Evolutionary conservation across 2,888 invertebrate genomes (phyloP).

Genomic region (Zygaena filipendulae): DNA sequence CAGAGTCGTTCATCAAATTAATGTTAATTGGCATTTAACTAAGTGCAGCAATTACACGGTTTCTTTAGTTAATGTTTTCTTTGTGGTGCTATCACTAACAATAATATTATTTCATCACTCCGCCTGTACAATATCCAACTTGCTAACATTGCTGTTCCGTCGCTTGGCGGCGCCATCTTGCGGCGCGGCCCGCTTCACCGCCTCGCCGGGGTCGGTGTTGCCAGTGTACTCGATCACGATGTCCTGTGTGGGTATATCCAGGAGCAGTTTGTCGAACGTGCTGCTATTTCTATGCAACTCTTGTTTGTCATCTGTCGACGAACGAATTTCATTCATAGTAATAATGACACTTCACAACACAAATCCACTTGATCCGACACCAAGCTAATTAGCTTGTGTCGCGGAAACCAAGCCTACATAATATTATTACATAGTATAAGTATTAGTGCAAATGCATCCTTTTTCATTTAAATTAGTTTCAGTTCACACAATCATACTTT

Average conservation of each 20-base stretch:
- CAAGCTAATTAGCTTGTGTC: background rate
- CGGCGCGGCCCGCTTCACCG: constrained; percentile 34
- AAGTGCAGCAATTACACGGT: too few species aligned
- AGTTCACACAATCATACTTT: too few species aligned
- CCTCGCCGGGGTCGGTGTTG: constrained; percentile 19
- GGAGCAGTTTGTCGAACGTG: constrained; percentile 36
- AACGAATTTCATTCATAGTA: constrained; percentile 4
- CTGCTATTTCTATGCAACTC: constrained; percentile 26
- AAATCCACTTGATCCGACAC: background rate
- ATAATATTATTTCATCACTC: too few species aligned
- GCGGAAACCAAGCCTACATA: too few species aligned
- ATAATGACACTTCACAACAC: too few species aligned
- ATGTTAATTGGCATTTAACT: too few species aligned
- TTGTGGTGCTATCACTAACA: too few species aligned
- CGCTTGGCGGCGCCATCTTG: constrained; percentile 27
- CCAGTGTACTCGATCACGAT: constrained; percentile 33
- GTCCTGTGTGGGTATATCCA: constrained; percentile 45
- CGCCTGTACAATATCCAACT: constrained; percentile 24
- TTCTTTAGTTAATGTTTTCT: too few species aligned
- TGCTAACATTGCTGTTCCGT: constrained; percentile 23
- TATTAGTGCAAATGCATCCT: too few species aligned
- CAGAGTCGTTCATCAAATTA: too few species aligned
- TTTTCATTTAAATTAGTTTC: too few species aligned
- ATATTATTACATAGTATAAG: too few species aligned
- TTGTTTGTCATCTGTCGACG: constrained; percentile 34